Conservation (phyloP, 1,140 invertebrate genomes). For the Bombus vancouverensis region DNA sequence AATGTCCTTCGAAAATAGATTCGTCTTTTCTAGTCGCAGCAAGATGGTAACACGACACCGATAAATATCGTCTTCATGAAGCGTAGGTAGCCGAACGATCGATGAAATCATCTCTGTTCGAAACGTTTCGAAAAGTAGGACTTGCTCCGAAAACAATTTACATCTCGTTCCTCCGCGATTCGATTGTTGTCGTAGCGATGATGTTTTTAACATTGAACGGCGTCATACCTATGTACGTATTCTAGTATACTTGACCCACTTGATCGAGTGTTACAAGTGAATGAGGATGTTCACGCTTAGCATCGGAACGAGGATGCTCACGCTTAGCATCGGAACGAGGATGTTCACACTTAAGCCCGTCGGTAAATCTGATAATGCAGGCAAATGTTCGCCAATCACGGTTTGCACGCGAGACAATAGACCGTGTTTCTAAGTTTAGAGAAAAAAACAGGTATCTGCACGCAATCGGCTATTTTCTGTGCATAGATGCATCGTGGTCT, state of each 20-base stretch:
- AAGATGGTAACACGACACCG: slow-evolving; percentile 32
- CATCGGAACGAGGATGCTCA: slow-evolving; percentile 44
- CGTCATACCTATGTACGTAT: neutral
- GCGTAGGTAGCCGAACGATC: too few relatives aligned
- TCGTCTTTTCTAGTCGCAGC: slow-evolving; percentile 36
- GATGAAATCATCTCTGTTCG: neutral
- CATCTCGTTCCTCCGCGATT: neutral
- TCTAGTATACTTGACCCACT: slow-evolving; percentile 47
- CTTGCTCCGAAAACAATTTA: neutral
- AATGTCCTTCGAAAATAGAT: slow-evolving; percentile 62
- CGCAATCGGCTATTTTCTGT: neutral
- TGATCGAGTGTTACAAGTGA: slow-evolving; percentile 25
- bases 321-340: slow-evolving; percentile 43
- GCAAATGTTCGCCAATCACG: slow-evolving; percentile 12
- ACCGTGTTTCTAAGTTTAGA: slow-evolving; percentile 45
- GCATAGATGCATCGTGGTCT: neutral
- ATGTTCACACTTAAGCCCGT: slow-evolving; percentile 43
- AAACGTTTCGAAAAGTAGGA: neutral
- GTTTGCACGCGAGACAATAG: slow-evolving; percentile 31
- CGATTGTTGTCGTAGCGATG: neutral
- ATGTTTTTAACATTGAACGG: slow-evolving; percentile 5
- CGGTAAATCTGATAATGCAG: slow-evolving; percentile 47
- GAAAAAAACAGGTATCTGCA: neutral
- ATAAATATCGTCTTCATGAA: neutral
- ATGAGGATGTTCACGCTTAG: slow-evolving; percentile 48